Evolutionary conservation across 2,797 vertebrate genomes (phyloP).

Genomic region (Podarcis lilfordi): DNA sequence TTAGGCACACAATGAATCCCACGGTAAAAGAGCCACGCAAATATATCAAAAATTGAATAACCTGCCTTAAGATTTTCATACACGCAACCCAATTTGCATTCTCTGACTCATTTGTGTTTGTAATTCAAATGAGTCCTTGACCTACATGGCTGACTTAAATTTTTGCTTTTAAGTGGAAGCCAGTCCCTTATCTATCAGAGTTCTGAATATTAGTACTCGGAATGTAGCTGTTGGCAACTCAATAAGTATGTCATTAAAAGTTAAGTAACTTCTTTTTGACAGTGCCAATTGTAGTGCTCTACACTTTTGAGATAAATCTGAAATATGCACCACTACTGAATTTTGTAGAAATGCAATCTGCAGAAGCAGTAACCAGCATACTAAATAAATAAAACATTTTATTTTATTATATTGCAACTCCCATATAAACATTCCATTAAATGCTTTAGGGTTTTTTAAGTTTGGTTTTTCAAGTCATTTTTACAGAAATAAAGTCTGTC

Average conservation of each 20-base stretch:
- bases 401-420: not conserved
- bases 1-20: not conserved
- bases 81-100: not conserved
- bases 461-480: not conserved
- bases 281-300: not conserved
- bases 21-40: not conserved
- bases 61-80: conserved; percentile 15
- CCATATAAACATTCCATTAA: not conserved
- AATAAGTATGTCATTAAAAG: conserved; percentile 11
- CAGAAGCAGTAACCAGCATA: not conserved
- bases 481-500: not conserved
- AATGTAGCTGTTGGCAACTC: conserved; percentile 17
- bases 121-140: conserved; percentile 27
- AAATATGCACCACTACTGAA: not conserved
- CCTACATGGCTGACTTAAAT: conserved; percentile 12
- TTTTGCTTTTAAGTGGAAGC: conserved; percentile 14
- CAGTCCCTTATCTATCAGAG: not conserved
- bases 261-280: not conserved
- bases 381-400: conserved; percentile 3
- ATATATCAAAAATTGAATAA: not conserved
- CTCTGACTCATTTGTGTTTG: conserved; percentile 20
- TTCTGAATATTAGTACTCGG: not conserved
- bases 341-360: not conserved
- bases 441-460: no score
- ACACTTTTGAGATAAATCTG: conserved; percentile 7